Evolutionary conservation across 2,888 invertebrate genomes (phyloP).

Genomic region (Kuschelorhynchus macadamiae): DNA sequence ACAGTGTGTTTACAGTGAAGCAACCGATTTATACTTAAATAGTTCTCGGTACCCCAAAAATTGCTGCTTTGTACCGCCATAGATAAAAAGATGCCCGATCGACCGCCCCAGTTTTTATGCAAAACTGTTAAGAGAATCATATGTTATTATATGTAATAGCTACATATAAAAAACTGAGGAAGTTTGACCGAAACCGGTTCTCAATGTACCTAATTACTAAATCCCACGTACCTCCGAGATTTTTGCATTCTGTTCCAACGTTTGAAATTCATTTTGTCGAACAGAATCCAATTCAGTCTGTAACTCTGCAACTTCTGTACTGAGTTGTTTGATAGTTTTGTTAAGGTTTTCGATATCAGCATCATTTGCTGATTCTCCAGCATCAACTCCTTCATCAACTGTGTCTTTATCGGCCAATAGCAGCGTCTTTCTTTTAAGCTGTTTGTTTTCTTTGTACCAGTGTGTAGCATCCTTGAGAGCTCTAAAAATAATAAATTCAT

Average conservation of each 20-base stretch:
- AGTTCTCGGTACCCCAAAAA: too few species aligned
- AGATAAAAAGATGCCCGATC: too few species aligned
- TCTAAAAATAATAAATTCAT: constrained; percentile 64
- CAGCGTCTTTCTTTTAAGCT: constrained; percentile 77
- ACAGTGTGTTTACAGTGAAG: too few species aligned
- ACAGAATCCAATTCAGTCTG: constrained; percentile 78
- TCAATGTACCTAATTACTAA: too few species aligned
- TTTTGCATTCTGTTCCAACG: constrained; percentile 76
- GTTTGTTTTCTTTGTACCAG: constrained; percentile 85
- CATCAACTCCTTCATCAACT: constrained; percentile 71
- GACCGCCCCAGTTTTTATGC: too few species aligned
- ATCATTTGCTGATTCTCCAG: constrained; percentile 70
- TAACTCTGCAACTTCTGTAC: constrained; percentile 75
- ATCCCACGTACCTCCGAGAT: constrained; percentile 72
- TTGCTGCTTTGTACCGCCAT: too few species aligned
- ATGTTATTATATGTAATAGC: too few species aligned
- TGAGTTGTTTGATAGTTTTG: constrained; percentile 77
- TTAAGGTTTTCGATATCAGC: constrained; percentile 76
- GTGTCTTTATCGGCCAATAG: constrained; percentile 75
- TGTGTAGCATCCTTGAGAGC: constrained; percentile 79
- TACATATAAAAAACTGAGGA: too few species aligned
- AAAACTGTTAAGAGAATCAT: too few species aligned
- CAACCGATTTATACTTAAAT: too few species aligned
- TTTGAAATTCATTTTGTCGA: constrained; percentile 79
- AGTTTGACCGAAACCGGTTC: too few species aligned